These are phyloP conservation scores for Mellilla xanthometata DNA, from an alignment of 2,888 invertebrate genomes.

Conservation along the genomic window DNA sequence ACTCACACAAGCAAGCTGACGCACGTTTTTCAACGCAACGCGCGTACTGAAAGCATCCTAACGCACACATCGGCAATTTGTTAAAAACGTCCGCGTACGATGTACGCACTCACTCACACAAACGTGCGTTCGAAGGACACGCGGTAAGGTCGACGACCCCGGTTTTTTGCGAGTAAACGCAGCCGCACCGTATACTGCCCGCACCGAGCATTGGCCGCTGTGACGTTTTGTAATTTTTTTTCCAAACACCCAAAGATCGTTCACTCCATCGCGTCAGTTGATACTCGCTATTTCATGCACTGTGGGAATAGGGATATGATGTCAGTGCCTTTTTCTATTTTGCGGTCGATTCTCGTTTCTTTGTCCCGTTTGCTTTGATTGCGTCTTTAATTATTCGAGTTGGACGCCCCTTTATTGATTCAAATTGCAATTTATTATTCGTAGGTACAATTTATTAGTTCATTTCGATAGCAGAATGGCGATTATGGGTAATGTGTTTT, in stretches of 20 bases:
- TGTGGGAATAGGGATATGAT: constrained; percentile 70
- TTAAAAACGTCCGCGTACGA: constrained; percentile 47
- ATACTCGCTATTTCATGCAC: constrained; percentile 48
- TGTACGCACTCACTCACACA: constrained; percentile 64
- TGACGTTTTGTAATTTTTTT: constrained; percentile 45
- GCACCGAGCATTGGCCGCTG: constrained; percentile 73
- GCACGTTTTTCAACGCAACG: constrained; percentile 34
- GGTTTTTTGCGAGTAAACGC: constrained; percentile 74
- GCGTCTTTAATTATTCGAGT: constrained; percentile 30
- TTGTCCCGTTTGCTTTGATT: constrained; percentile 56
- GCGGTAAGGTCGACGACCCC: constrained; percentile 71
- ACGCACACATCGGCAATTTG: constrained; percentile 52
- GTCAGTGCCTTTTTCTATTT: constrained; percentile 47
- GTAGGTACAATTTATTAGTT: constrained; percentile 10
- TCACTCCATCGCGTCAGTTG: constrained; percentile 50
- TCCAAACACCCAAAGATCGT: constrained; percentile 55
- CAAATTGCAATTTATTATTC: constrained; percentile 21
- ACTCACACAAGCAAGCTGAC: constrained; percentile 39
- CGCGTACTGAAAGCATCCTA: constrained; percentile 58
- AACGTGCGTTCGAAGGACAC: constrained; percentile 69
- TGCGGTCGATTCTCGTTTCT: constrained; percentile 13
- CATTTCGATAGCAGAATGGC: constrained; percentile 22
- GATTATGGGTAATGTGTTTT: constrained; percentile 27
- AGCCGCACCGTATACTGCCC: constrained; percentile 66
- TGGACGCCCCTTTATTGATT: constrained; percentile 31